Percentiles rank a stretch among this genome's conserved stretches.
Conservation (phyloP, 2,888 invertebrate species). For the Panzeria rudis region DNA sequence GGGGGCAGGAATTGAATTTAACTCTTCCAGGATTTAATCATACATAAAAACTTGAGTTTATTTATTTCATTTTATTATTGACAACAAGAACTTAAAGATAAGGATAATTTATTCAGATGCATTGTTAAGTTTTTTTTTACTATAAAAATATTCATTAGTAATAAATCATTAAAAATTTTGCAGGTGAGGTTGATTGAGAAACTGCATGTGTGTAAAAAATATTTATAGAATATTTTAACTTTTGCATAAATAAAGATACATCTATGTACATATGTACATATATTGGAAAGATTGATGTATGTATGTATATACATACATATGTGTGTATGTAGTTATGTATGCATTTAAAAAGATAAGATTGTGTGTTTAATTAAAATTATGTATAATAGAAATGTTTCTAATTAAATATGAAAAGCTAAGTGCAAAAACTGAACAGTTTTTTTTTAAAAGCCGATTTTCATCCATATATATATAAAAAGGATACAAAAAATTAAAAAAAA, state of each 20-base stretch:
- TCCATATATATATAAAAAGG: neutral
- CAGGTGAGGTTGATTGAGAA: conserved; percentile 5
- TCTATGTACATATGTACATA: neutral
- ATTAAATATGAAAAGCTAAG: conserved; percentile 12
- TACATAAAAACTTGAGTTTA: neutral
- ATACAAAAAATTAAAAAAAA: neutral
- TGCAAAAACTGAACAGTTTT: neutral
- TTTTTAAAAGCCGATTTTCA: neutral
- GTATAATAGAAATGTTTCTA: conserved; percentile 20
- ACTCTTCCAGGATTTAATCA: conserved; percentile 7
- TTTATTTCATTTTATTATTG: conserved; percentile 10
- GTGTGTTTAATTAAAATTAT: conserved; percentile 39
- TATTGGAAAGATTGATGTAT: neutral
- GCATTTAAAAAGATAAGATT: conserved; percentile 20
- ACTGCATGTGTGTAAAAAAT: neutral
- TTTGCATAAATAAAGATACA: no score
- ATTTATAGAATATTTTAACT: no score
- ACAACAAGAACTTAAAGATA: neutral
- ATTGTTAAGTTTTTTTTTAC: neutral
- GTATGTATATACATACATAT: neutral
- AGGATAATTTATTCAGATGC: conserved; percentile 1
- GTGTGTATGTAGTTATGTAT: neutral
- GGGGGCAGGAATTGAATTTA: conserved; percentile 17
- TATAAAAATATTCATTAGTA: conserved; percentile 12
- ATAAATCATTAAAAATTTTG: neutral